Base-by-base conservation (phyloP, 2,797 vertebrate species). In the Syngnathus acus region DNA sequence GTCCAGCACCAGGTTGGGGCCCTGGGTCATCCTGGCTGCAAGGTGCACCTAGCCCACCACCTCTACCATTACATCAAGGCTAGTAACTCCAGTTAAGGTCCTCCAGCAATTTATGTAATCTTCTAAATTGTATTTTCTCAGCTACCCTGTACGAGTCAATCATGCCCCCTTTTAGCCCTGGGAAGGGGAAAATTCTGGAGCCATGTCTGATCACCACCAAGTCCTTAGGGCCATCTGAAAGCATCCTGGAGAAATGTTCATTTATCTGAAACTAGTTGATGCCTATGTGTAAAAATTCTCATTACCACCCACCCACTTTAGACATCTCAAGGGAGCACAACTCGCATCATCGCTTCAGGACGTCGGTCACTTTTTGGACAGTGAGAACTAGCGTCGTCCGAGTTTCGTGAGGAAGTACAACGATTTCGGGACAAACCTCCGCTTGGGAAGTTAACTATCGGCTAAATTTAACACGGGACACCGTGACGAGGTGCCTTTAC, bases 1-100 rank as follows among this genome's bases (percentile, higher is more conserved):
- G 83, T 95, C 93, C 65, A 93, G 93, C 32, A 97, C 94, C 65
- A 97, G 90, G 78, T 92, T 92, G 67, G 92, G 80, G 21, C 89
- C 90, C 21, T 86, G 90, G 87, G 90, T 91, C 94, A 88, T 91
- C 64, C 81, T 89, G 54, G 57, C 26, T 0, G n/a, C 19, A 1
- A 32, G 51, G 61, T 10, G 9, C 26, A 45, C 4, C 17, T 82
- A 57, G 6, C 14, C 79, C 6, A 43, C 65, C 45, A 23, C 47
- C 63, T 42, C 78, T 66, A 47, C 10, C 23, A 1, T 8, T 32
- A 32, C 32, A 32, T 32, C 32, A 32, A 32, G 32, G 32, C 32
- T 32, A 32, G 32, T 32, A 32, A 32, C 42, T 11, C 42, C 42
- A 43, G 42, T 43, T 43, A 4, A 43, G 42, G 0, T 13, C 42